A percentile compares a stretch with the other conserved stretches of the same genome.
These are phyloP conservation scores for Cephalopholis sonnerati DNA, from an alignment of 2,113 vertebrate genomes.

Conservation along the genomic window DNA sequence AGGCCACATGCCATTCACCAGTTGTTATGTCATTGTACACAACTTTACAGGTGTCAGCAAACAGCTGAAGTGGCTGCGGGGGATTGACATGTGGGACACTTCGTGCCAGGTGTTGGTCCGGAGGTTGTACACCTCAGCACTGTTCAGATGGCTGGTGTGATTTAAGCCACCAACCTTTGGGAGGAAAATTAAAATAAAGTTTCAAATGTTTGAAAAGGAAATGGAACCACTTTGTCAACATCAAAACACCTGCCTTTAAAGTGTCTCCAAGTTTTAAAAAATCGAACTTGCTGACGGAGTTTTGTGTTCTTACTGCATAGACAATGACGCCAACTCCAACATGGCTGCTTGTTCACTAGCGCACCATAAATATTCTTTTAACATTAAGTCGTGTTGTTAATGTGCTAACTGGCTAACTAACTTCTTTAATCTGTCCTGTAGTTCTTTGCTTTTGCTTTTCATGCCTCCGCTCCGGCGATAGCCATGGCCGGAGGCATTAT, in stretches of 20 bases:
- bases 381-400: too few species aligned
- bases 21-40: conserved; percentile 72
- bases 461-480: too few species aligned
- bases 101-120: conserved; percentile 85
- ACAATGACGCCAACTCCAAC: too few species aligned
- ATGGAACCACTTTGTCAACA: background rate
- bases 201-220: background rate
- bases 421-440: too few species aligned
- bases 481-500: too few species aligned
- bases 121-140: conserved; percentile 69
- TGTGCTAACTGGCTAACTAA: too few species aligned
- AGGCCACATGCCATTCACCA: conserved; percentile 80
- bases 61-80: conserved; percentile 85
- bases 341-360: too few species aligned
- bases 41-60: conserved; percentile 14
- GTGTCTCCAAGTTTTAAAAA: background rate
- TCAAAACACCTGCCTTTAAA: background rate
- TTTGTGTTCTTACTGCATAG: conserved; percentile 63
- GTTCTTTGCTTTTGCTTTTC: too few species aligned
- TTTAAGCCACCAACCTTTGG: conserved; percentile 91
- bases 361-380: too few species aligned
- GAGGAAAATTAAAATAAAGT: conserved; percentile 54
- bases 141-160: conserved; percentile 78
- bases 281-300: too few species aligned
- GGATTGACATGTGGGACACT: conserved; percentile 84